These are phyloP conservation scores for Mactra quadrangularis DNA, from an alignment of 1,140 invertebrate genomes.

Conservation along the genomic window DNA sequence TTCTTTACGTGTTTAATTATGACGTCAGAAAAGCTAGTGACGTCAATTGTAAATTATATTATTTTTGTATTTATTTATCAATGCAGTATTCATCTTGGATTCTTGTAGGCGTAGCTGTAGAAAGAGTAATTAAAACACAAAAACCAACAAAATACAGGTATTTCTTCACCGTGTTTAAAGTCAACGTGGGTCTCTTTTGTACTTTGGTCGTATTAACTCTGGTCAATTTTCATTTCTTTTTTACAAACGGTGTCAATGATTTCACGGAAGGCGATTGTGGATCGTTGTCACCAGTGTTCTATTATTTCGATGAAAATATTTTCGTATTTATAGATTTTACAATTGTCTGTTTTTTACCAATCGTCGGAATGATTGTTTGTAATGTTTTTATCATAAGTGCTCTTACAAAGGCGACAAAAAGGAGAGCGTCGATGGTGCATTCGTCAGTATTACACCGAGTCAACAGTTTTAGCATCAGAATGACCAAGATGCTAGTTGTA, in stretches of 20 bases:
- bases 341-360: conserved; percentile 64
- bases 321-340: conserved; percentile 71
- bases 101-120: conserved; percentile 72
- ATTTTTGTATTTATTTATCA: conserved; percentile 71
- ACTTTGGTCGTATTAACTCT: conserved; percentile 62
- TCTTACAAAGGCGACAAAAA: conserved; percentile 15
- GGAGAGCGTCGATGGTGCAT: conserved; percentile 43
- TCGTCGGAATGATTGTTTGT: conserved; percentile 65
- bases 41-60: conserved; percentile 68
- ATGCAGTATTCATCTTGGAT: conserved; percentile 78
- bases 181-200: conserved; percentile 30
- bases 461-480: conserved; percentile 47
- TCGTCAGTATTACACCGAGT: conserved; percentile 13
- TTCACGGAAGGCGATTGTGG: conserved; percentile 7
- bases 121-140: conserved; percentile 70
- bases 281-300: conserved; percentile 54
- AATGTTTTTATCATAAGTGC: conserved; percentile 65
- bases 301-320: conserved; percentile 67
- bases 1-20: conserved; percentile 60
- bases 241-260: conserved; percentile 66
- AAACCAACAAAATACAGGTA: conserved; percentile 66
- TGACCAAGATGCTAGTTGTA: conserved; percentile 71
- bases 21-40: conserved; percentile 66
- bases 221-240: conserved; percentile 72
- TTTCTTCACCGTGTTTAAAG: conserved; percentile 58